phyloP scores from a whole-genome alignment of 2,113 vertebrate species.

The Setophaga coronata region DNA sequence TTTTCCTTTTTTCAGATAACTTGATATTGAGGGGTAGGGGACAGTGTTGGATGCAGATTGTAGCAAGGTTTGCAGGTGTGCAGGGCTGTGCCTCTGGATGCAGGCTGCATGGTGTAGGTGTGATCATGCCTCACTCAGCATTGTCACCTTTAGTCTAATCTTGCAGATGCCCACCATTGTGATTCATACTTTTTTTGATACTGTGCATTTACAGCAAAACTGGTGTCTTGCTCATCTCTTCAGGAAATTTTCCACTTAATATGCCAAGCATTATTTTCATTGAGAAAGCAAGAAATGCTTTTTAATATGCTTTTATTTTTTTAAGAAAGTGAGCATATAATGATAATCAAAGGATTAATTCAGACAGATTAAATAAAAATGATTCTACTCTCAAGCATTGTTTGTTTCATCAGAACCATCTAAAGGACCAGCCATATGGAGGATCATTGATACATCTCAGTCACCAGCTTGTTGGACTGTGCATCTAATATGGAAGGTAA shows the following conservation, averaged over 20 bases:
- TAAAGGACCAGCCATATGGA: constrained; percentile 84
- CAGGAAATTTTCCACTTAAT: neutral
- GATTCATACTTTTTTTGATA: neutral
- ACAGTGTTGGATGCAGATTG: neutral
- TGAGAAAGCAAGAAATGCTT: neutral
- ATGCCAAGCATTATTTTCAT: neutral
- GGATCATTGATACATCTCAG: constrained; percentile 42
- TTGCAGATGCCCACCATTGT: neutral
- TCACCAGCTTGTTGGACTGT: constrained; percentile 49
- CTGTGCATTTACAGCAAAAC: neutral
- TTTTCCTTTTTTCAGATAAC: neutral
- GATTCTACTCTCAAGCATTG: neutral
- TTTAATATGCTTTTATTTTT: neutral
- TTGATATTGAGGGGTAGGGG: neutral
- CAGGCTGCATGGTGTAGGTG: neutral
- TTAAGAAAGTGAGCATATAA: neutral
- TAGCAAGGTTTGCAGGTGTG: neutral
- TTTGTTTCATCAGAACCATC: constrained; percentile 76
- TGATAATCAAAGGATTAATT: neutral
- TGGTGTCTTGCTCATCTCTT: neutral
- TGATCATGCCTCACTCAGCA: neutral
- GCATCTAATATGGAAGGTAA: constrained; percentile 87
- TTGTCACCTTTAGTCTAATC: neutral
- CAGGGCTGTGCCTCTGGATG: neutral
- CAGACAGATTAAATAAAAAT: neutral